Evolutionary conservation across 2,888 invertebrate genomes (phyloP), one percentile per base, ranked within the genome.

Genomic region (Tipula confusa): DNA sequence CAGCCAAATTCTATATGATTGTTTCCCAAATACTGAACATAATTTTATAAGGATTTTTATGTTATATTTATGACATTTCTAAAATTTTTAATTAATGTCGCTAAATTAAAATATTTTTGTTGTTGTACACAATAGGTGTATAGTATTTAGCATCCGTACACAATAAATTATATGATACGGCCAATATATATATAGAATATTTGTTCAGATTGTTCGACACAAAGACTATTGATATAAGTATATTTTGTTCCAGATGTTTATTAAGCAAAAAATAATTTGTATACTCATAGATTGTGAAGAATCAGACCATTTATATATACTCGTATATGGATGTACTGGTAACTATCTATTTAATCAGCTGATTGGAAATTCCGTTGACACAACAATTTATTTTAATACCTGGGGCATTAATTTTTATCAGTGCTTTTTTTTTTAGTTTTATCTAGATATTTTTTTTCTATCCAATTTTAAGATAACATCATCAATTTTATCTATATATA

Each of bases 301-400:
- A 24, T 64, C 24, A 64, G 7, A 64, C 24, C 24, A 43, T 43
- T 43, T 43, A 15, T 24, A 11, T 18, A 7, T 24, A 33, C 2
- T 43, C 3, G 43, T 43, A 0, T 43, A 43, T n/a, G n/a, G n/a
- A n/a, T n/a, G n/a, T n/a, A n/a, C n/a, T n/a, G n/a, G n/a, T n/a
- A n/a, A n/a, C 2, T 43, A 64, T 24, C 1, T 64, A 64, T 64
- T 64, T 64, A 64, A 24, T 64, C 64, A 64, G 64, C 64, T 64
- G 64, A 64, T 64, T 64, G 64, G 64, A 64, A 24, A 64, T 64
- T 64, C 64, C 24, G 64, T 64, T 64, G 64, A 24, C 64, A 64
- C 64, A 64, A 64, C 64, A 24, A 64, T 64, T 64, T 24, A 24
- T 64, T 43, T 64, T 64, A 64, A 64, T 64, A 64, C 64, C 24